Base-by-base conservation (phyloP, 92 coral and sea anemone genomes). In the Plumapathes pennacea region DNA sequence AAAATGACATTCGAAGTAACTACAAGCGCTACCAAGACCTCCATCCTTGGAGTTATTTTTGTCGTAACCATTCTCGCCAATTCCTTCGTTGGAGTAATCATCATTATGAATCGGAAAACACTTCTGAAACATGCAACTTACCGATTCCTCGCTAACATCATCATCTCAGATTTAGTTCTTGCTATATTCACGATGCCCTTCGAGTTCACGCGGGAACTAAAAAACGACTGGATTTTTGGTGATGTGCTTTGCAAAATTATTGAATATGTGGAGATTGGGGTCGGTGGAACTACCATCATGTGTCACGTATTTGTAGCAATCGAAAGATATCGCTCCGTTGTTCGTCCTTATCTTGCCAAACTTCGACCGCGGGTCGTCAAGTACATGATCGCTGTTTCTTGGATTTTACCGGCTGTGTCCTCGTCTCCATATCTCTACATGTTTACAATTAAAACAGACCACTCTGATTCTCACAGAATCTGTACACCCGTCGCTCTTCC, bases 261-360 rank as follows among this genome's bases (percentile, higher is more conserved):
- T 41, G 95, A 86, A 56, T 86, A 52, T 23, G 6, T 76, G 24
- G 81, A 86, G 68, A 73, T 72, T 5, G 54, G 53, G 15, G 64
- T 75, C n/a, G 53, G 70, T 10, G 71, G 85, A 5, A 76, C 84
- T 0, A 66, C 84, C 2, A 85, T 86, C 6, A 41, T 55, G 13
- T 57, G 82, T 27, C 82, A 80, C 51, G 80, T 85, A 1, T 66
- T 82, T 42, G 77, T 86, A 38, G 89, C 95, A 0, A 33, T 82
- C 10, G 95, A 86, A 37, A 77, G 95, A 62, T 82, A 86, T 46
- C 53, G 84, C 1, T 52, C 65, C 41, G 44, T 86, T 11, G 85
- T 64, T n/a, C 70, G 66, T 32, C 89, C 95, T 0, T 53, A 73
- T 22, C 63, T 72, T 15, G 67, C 80, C 9, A 70, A 44, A 38